These are phyloP conservation scores for Delphinapterus leucas DNA, from an alignment of 2,113 vertebrate species.

Conservation along the genomic window DNA sequence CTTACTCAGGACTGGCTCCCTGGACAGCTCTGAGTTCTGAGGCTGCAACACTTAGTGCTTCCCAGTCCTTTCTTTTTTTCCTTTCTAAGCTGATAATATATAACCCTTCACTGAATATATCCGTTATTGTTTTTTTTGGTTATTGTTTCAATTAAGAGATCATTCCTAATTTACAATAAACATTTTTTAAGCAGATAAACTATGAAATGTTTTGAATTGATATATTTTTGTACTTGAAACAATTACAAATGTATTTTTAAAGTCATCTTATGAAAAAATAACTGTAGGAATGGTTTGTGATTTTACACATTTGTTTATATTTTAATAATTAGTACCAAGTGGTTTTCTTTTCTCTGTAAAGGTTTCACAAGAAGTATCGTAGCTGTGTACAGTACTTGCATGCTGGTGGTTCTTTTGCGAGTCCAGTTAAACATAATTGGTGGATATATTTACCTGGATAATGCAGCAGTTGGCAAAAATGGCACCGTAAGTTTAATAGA, in stretches of 20 bases:
- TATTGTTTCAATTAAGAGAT: constrained; percentile 12
- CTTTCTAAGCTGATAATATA: background rate
- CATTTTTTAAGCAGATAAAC: background rate
- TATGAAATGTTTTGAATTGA: constrained; percentile 29
- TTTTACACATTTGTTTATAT: background rate
- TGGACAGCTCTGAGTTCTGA: background rate
- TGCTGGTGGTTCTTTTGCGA: constrained; percentile 94
- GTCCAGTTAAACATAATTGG: constrained; percentile 98
- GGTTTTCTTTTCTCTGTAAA: constrained; percentile 67
- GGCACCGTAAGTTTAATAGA: constrained; percentile 82
- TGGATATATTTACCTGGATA: constrained; percentile 97
- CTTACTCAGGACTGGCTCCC: background rate
- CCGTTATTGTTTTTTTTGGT: background rate
- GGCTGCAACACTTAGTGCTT: background rate
- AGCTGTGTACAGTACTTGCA: constrained; percentile 96
- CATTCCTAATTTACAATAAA: background rate
- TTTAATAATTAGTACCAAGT: constrained; percentile 24
- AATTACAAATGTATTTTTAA: constrained; percentile 18
- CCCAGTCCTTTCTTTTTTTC: background rate
- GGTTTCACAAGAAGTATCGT: constrained; percentile 96
- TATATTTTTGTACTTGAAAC: constrained; percentile 13
- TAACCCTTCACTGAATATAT: background rate
- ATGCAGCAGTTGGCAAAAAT: constrained; percentile 88
- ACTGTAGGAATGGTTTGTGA: background rate
- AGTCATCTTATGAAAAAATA: constrained; percentile 2